Percentiles rank a stretch among this genome's conserved stretches.
These are phyloP conservation scores for Dugesia japonica DNA, from an alignment of 2,888 invertebrate genomes.

Conservation along the genomic window DNA sequence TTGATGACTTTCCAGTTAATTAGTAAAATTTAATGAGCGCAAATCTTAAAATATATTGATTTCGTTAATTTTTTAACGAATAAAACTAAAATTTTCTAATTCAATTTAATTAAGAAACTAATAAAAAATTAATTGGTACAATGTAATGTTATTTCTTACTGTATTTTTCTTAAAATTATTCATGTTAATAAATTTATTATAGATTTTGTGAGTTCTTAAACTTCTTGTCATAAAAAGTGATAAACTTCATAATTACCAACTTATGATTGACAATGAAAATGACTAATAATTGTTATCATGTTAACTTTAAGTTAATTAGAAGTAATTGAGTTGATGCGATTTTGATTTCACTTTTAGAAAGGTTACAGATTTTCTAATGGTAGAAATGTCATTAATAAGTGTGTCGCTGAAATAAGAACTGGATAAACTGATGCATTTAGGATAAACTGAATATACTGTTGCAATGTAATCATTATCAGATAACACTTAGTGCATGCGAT, in stretches of 20 bases:
- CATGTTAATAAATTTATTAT: neutral
- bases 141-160: no score
- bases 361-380: conserved; percentile 1
- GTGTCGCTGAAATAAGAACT: conserved; percentile 20
- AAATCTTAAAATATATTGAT: neutral
- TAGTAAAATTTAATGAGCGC: no score
- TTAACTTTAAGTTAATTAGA: neutral
- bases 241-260: neutral
- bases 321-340: conserved; percentile 4
- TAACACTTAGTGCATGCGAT: conserved; percentile 16
- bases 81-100: neutral
- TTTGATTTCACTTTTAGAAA: neutral
- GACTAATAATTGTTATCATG: neutral
- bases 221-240: neutral
- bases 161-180: neutral
- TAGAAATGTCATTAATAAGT: conserved; percentile 16
- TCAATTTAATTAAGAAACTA: neutral
- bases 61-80: neutral
- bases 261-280: neutral
- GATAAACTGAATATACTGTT: neutral
- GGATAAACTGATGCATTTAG: neutral
- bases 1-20: neutral
- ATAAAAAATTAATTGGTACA: neutral
- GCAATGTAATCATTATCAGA: neutral
- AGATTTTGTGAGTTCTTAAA: neutral